Evolutionary conservation across 2,797 vertebrate genomes (phyloP), one percentile per base, ranked within the genome.

Genomic region (Spinus pinus): DNA sequence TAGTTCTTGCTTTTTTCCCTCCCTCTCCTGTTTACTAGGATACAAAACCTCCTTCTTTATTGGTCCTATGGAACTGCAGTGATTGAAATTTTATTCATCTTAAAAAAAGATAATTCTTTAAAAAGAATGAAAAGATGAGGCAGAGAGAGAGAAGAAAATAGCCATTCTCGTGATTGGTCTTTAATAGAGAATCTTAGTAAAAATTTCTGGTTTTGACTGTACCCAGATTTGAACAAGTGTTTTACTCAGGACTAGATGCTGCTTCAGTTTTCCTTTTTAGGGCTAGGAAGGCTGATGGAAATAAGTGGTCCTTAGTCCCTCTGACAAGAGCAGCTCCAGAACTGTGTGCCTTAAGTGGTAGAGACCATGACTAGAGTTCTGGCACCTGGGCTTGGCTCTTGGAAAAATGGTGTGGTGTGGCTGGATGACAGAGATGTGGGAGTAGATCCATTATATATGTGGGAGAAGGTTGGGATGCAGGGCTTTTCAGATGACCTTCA

Each of bases 1-100:
- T 35, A 6, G 35, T 53, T 61, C 23, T n/a, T 39, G 16, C 9
- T 15, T 44, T 46, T 13, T 2, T 1, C 1, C 2, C 2, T 2
- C 3, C 33, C 14, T 1, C 4, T 22, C 11, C 13, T 30, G 12
- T 25, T n/a, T 37, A 11, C 37, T 78, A 50, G 53, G 41, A 62
- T 85, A 53, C 2, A 5, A 37, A 64, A 44, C 15, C 11, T 42
- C 14, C 46, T 28, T 81, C 17, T 50, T 31, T 27, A 41, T 9
- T 5, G 50, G 2, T 54, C 37, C 37, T 71, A 33, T 77, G 81
- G 53, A 79, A 65, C 41, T 47, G 27, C 28, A 31, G 23, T 19
- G 27, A 20, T 10, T 89, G 65, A 87, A 67, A 64, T 60, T 73
- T 58, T 69, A 5, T 51, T 81, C 7, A 18, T 78, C 21, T 69